A percentile compares a stretch with the other conserved stretches of the same genome.
Evolutionary conservation across 2,113 vertebrate genomes (phyloP).

Genomic region (Garra rufa): DNA sequence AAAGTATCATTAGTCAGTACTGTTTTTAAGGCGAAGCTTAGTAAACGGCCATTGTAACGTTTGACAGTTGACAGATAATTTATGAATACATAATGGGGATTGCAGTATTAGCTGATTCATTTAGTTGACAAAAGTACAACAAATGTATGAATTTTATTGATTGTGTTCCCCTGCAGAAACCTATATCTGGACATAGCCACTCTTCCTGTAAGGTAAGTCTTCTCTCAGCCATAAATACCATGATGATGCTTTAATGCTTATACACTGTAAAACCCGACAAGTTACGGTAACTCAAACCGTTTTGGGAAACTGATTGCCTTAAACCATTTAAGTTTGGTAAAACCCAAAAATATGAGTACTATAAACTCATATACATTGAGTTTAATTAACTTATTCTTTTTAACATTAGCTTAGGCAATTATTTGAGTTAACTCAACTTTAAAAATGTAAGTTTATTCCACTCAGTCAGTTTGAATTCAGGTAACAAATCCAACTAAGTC

Average conservation of each 20-base stretch:
- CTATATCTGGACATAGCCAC: slow-evolving; percentile 77
- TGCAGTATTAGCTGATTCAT: neutral
- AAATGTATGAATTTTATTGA: slow-evolving; percentile 38
- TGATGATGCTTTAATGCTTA: neutral
- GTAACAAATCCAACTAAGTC: too few relatives aligned
- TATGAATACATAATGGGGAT: neutral
- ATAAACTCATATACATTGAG: too few relatives aligned
- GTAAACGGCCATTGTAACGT: neutral
- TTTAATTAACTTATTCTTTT: too few relatives aligned
- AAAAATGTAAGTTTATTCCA: too few relatives aligned
- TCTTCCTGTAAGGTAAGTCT: slow-evolving; percentile 79
- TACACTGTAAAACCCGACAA: too few relatives aligned
- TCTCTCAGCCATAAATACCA: neutral
- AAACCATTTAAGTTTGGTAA: too few relatives aligned
- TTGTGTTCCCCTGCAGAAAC: slow-evolving; percentile 73
- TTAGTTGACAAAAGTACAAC: neutral
- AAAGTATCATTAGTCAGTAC: neutral
- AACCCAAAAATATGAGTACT: too few relatives aligned
- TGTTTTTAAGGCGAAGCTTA: neutral
- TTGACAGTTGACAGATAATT: neutral
- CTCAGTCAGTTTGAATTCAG: too few relatives aligned
- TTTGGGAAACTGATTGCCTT: too few relatives aligned
- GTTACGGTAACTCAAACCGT: too few relatives aligned
- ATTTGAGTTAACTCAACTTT: too few relatives aligned
- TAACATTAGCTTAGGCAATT: too few relatives aligned